Evolutionary conservation across 37 sponge, comb jelly and placozoan species (phyloP).

Genomic region (Geodia barretti): DNA sequence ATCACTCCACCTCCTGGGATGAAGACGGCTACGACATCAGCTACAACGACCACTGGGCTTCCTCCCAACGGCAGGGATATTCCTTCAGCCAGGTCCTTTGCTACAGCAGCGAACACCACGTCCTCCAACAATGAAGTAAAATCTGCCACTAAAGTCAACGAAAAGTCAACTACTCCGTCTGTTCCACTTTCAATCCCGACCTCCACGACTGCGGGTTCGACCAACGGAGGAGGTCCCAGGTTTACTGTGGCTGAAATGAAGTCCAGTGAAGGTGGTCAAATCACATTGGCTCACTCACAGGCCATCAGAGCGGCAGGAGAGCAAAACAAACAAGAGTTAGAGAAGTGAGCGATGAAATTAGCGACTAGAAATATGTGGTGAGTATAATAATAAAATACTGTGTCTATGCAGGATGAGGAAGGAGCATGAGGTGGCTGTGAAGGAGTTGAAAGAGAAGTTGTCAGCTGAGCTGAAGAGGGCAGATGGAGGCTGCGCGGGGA

Average conservation of each 20-base stretch:
- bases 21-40: neutral
- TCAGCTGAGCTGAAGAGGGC: neutral
- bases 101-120: neutral
- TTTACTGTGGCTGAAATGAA: neutral
- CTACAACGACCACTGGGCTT: neutral
- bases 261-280: neutral
- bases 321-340: neutral
- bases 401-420: conserved; percentile 11
- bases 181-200: too few species aligned
- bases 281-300: neutral
- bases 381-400: too few species aligned
- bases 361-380: too few species aligned
- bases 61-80: neutral
- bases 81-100: neutral
- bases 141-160: too few species aligned
- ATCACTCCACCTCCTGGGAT: neutral
- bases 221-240: neutral
- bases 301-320: neutral
- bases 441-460: conserved; percentile 3
- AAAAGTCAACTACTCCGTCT: too few species aligned
- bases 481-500: neutral
- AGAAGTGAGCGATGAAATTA: neutral
- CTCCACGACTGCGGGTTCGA: neutral
- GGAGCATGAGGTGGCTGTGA: conserved; percentile 38
- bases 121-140: neutral